A percentile compares a stretch with the other conserved stretches of the same genome.
These are phyloP conservation scores for Phyto melanocephala DNA, from an alignment of 2,888 invertebrate species.

Conservation along the genomic window DNA sequence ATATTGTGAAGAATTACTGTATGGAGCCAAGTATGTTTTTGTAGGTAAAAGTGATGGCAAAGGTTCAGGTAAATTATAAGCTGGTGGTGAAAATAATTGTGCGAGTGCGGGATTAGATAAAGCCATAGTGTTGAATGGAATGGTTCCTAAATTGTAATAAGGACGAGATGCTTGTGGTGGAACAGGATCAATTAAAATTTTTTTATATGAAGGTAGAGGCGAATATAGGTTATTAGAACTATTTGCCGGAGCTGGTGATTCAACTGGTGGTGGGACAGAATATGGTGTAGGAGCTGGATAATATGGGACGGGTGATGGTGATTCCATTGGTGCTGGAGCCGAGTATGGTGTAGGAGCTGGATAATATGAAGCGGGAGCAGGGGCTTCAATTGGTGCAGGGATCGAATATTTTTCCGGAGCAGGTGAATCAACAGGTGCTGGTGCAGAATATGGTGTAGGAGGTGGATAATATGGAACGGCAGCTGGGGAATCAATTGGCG, in stretches of 20 bases:
- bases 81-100: neutral
- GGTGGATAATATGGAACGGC: neutral
- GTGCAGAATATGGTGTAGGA: neutral
- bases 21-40: neutral
- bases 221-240: neutral
- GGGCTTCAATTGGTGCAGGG: neutral
- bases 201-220: neutral
- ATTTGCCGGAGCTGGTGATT: neutral
- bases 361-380: neutral
- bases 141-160: neutral
- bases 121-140: neutral
- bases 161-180: neutral
- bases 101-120: neutral
- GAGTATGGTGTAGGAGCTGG: neutral
- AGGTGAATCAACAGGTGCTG: neutral
- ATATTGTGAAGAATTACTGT: neutral
- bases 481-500: neutral
- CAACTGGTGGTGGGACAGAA: neutral
- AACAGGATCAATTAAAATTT: neutral
- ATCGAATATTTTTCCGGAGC: neutral
- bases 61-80: neutral
- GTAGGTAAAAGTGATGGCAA: neutral
- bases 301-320: neutral
- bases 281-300: neutral
- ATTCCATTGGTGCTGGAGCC: neutral